Percentiles rank a stretch among this genome's conserved stretches.
phyloP scores from a whole-genome alignment of 35 echinoderm and acorn worm species.

The Acanthaster planci region DNA sequence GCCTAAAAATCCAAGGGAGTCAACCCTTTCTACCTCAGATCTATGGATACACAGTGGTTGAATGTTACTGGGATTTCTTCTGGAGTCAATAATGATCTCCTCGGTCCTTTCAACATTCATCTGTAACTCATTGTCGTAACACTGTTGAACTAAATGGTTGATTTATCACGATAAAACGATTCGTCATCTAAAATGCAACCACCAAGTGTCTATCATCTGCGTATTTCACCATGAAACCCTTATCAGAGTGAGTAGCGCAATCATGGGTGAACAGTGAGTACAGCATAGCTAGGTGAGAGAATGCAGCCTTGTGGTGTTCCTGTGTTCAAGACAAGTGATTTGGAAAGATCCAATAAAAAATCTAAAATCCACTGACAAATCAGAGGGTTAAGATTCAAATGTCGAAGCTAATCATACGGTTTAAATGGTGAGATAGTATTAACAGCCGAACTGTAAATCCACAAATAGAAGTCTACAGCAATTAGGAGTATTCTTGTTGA shows the following conservation, averaged over 20 bases:
- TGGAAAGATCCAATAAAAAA: conserved; percentile 15
- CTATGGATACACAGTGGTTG: neutral
- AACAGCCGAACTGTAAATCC: too few species aligned
- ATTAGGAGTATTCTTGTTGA: too few species aligned
- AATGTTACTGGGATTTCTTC: neutral
- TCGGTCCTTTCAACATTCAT: neutral
- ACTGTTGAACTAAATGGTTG: neutral
- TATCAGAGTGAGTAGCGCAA: neutral
- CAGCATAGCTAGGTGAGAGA: neutral
- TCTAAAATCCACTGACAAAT: neutral
- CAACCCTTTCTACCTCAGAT: neutral
- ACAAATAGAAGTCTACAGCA: too few species aligned
- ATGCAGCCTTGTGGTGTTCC: conserved; percentile 7
- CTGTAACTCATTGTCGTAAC: neutral
- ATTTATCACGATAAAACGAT: neutral
- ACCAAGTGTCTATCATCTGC: neutral
- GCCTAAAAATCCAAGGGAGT: too few species aligned
- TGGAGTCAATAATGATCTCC: neutral
- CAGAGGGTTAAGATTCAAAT: too few species aligned
- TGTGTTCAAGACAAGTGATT: conserved; percentile 6
- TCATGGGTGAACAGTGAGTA: conserved; percentile 13
- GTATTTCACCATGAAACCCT: neutral
- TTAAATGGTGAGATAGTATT: too few species aligned
- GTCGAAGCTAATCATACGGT: too few species aligned
- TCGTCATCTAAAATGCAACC: neutral